These are phyloP conservation scores for Setophaga petechia DNA, from an alignment of 2,113 vertebrate species.

Conservation along the genomic window DNA sequence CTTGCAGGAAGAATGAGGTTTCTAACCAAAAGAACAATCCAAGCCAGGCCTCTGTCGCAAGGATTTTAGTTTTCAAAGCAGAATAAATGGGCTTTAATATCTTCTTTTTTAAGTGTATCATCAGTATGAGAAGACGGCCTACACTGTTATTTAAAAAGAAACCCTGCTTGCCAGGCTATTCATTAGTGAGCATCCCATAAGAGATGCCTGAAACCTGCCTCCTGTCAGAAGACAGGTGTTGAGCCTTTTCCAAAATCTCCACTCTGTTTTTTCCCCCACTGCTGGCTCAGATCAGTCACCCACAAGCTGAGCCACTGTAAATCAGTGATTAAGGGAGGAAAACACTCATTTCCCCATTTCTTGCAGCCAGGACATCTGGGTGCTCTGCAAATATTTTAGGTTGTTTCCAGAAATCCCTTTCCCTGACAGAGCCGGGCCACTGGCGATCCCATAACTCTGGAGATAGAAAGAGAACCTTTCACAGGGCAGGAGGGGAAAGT, in stretches of 20 bases:
- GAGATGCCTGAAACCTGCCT: neutral
- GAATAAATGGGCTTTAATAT: neutral
- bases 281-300: neutral
- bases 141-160: neutral
- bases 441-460: accelerated
- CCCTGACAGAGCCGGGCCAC: neutral
- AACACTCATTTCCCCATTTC: neutral
- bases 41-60: neutral
- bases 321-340: neutral
- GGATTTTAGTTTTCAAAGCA: neutral
- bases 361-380: neutral
- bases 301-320: neutral
- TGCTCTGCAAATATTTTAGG: neutral
- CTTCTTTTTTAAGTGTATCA: neutral
- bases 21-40: slow-evolving; percentile 21
- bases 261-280: neutral
- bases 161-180: neutral
- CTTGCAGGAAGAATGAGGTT: neutral
- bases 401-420: neutral
- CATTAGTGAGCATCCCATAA: neutral
- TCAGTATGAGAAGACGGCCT: neutral
- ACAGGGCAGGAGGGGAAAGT: neutral
- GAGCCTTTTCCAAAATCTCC: neutral
- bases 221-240: neutral
- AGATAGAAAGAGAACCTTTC: neutral